Percentiles rank a stretch among this genome's conserved stretches.
These are phyloP conservation scores for Nicator chloris DNA, from an alignment of 2,113 vertebrate genomes.

Conservation along the genomic window DNA sequence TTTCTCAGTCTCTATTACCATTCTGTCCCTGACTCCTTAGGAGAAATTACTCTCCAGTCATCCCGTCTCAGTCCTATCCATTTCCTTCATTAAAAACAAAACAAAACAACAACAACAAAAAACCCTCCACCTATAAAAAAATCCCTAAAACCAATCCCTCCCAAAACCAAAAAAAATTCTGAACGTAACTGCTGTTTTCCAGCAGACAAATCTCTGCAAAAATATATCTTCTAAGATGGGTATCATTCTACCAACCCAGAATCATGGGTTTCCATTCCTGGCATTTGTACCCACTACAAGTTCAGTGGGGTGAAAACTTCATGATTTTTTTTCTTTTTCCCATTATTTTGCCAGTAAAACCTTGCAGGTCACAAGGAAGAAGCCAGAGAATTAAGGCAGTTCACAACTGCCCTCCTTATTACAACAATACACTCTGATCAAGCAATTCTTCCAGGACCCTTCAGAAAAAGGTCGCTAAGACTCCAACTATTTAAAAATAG, in stretches of 20 bases:
- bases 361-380: background rate
- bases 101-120: background rate
- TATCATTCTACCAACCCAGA: background rate
- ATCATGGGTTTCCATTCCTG: background rate
- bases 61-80: background rate
- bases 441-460: background rate
- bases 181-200: background rate
- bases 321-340: background rate
- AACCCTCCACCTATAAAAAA: too few relatives aligned
- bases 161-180: background rate
- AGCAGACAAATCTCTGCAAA: background rate
- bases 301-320: background rate
- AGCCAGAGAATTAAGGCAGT: background rate
- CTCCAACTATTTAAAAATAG: constrained; percentile 15
- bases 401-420: background rate
- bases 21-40: background rate
- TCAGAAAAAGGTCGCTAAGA: background rate
- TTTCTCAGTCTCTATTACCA: background rate
- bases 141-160: background rate
- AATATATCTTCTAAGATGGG: background rate
- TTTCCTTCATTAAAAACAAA: background rate
- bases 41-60: background rate
- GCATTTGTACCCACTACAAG: background rate
- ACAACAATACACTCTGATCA: background rate
- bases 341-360: background rate